Percentiles rank a stretch among this genome's conserved stretches.
Evolutionary conservation across 2,888 invertebrate species (phyloP).

Genomic region (Phyllotreta cruciferae): DNA sequence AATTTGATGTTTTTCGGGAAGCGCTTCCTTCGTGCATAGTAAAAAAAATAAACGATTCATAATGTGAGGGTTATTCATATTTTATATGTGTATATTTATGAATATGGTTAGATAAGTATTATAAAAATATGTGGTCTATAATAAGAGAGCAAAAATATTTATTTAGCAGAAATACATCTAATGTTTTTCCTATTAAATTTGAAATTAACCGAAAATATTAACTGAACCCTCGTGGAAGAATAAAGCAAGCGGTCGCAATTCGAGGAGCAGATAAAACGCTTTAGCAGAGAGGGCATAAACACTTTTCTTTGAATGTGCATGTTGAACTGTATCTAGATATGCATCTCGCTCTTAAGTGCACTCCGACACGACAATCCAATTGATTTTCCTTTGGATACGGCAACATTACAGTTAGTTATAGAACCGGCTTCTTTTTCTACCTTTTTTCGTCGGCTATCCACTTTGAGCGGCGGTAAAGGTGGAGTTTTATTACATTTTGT

Average conservation of each 20-base stretch:
- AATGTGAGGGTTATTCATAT: too few relatives aligned
- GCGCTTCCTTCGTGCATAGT: too few relatives aligned
- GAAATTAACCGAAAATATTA: too few relatives aligned
- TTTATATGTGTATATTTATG: too few relatives aligned
- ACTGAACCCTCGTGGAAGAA: too few relatives aligned
- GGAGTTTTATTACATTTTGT: slow-evolving; percentile 5
- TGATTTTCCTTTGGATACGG: slow-evolving; percentile 27
- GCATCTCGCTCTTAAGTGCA: slow-evolving; percentile 35
- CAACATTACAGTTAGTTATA: slow-evolving; percentile 18
- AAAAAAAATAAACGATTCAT: too few relatives aligned
- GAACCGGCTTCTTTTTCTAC: not conserved
- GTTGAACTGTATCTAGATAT: slow-evolving; percentile 34
- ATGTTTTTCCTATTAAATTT: too few relatives aligned
- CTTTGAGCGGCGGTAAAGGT: slow-evolving; percentile 1
- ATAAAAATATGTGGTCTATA: too few relatives aligned
- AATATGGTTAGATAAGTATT: too few relatives aligned
- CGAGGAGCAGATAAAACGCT: slow-evolving; percentile 28
- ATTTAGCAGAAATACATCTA: too few relatives aligned
- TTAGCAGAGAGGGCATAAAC: slow-evolving; percentile 25
- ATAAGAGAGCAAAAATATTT: too few relatives aligned
- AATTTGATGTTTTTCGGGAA: too few relatives aligned
- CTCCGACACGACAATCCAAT: slow-evolving; percentile 31
- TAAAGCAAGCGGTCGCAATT: slow-evolving; percentile 20
- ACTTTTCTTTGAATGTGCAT: slow-evolving; percentile 32
- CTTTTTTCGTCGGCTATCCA: slow-evolving; percentile 11